These are phyloP conservation scores for Calyptomena viridis DNA, from an alignment of 2,113 vertebrate genomes.

Conservation along the genomic window DNA sequence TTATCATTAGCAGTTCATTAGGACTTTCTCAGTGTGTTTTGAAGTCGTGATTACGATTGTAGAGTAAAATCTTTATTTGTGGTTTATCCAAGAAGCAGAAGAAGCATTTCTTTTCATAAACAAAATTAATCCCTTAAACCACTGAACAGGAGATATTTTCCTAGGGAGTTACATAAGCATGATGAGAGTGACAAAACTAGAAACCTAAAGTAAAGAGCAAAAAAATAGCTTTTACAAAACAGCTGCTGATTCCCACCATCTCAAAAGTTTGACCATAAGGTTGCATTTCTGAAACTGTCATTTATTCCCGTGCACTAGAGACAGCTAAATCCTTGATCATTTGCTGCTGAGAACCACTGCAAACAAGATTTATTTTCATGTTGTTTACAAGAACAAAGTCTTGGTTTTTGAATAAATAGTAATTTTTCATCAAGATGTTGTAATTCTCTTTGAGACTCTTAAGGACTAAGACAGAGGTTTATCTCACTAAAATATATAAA, in stretches of 20 bases:
- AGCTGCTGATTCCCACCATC: neutral
- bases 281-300: neutral
- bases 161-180: conserved; percentile 23
- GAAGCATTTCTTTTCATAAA: conserved; percentile 33
- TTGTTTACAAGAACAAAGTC: neutral
- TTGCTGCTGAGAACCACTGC: neutral
- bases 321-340: neutral
- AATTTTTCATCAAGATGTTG: conserved; percentile 39
- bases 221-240: neutral
- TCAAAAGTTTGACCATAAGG: neutral
- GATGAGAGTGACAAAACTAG: neutral
- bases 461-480: conserved; percentile 12
- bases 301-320: neutral
- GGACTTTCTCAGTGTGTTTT: neutral
- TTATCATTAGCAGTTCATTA: neutral
- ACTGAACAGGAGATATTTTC: conserved; percentile 20
- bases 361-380: conserved; percentile 13
- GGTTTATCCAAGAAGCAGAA: conserved; percentile 5
- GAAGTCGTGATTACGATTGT: neutral
- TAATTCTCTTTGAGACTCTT: conserved; percentile 44
- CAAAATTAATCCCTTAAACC: conserved; percentile 54
- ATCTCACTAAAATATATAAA: conserved; percentile 3
- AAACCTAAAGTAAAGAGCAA: neutral
- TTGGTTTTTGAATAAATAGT: conserved; percentile 33
- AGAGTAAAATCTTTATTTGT: neutral